A percentile compares a stretch with the other conserved stretches of the same genome.
These are phyloP conservation scores for Irena cyanogastra DNA, from an alignment of 2,113 vertebrate genomes.

Conservation along the genomic window DNA sequence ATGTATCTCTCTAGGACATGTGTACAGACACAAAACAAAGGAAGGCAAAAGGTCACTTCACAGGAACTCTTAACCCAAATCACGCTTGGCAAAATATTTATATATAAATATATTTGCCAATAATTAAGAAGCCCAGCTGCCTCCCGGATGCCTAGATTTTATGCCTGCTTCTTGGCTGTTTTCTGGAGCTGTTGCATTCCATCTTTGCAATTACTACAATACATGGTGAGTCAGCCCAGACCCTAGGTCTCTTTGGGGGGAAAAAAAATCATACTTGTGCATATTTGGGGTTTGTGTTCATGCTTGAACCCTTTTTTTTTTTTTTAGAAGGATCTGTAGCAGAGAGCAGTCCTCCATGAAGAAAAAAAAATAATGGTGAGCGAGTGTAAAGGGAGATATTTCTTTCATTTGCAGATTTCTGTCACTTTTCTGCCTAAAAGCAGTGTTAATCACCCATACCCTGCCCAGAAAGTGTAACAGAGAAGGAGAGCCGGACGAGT, in stretches of 20 bases:
- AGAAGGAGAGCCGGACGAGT: background rate
- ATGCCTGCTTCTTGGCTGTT: conserved; percentile 1
- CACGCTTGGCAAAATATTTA: conserved; percentile 64
- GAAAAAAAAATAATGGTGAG: background rate
- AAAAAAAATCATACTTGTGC: background rate
- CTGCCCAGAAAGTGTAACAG: background rate
- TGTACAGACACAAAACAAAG: conserved; percentile 50
- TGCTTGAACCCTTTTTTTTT: background rate
- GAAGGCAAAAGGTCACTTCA: conserved; percentile 59
- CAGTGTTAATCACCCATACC: background rate
- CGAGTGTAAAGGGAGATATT: accelerated
- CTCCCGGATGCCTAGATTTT: background rate
- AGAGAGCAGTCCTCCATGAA: background rate
- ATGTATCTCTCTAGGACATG: conserved; percentile 49
- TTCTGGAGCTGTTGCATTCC: conserved; percentile 32
- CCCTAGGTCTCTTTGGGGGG: background rate
- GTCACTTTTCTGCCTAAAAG: background rate
- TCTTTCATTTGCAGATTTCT: background rate
- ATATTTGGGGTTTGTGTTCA: background rate
- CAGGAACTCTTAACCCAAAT: conserved; percentile 50
- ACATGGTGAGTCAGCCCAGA: background rate
- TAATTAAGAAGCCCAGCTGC: conserved; percentile 59
- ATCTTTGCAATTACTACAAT: conserved; percentile 25
- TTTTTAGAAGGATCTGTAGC: background rate
- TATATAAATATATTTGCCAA: conserved; percentile 63